A percentile compares a stretch with the other conserved stretches of the same genome.
phyloP scores from a whole-genome alignment of 2,113 vertebrate species.

The Myxocyprinus asiaticus region DNA sequence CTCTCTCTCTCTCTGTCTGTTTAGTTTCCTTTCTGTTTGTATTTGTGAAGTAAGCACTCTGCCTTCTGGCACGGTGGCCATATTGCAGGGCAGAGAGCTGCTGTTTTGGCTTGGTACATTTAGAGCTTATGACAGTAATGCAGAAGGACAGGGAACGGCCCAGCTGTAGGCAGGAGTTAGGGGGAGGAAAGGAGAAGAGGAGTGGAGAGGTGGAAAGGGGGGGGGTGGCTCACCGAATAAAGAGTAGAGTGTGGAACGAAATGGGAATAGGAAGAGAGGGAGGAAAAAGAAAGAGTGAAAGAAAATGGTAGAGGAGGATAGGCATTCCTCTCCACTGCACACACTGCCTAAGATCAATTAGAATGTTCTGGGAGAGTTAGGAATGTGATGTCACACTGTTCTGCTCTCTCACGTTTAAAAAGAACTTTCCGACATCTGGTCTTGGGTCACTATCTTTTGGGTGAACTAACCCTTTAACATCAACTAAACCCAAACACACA shows the following conservation, averaged over 20 bases:
- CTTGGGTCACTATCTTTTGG: too few species aligned
- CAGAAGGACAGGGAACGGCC: slow-evolving; percentile 12
- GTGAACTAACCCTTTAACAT: too few species aligned
- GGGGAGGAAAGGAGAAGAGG: neutral
- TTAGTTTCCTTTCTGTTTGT: neutral
- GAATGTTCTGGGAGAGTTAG: too few species aligned
- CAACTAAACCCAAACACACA: too few species aligned
- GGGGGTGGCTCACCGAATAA: too few species aligned
- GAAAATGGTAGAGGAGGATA: neutral
- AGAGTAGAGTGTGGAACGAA: too few species aligned
- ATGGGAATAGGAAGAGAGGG: too few species aligned
- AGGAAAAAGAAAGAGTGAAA: neutral
- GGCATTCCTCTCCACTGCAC: too few species aligned
- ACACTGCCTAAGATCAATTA: too few species aligned
- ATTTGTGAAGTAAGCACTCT: slow-evolving; percentile 12
- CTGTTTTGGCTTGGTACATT: slow-evolving; percentile 16
- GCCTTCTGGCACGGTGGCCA: slow-evolving; percentile 5
- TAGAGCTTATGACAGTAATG: slow-evolving; percentile 12
- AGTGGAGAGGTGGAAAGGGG: neutral
- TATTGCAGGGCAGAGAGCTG: slow-evolving; percentile 5
- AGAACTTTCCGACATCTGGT: too few species aligned
- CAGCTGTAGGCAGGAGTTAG: neutral
- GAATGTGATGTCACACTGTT: too few species aligned
- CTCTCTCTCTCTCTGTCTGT: slow-evolving; percentile 1
- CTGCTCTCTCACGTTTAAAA: too few species aligned